phyloP scores from a whole-genome alignment of 2,888 invertebrate species.

The Caenorhabditis plicata region DNA sequence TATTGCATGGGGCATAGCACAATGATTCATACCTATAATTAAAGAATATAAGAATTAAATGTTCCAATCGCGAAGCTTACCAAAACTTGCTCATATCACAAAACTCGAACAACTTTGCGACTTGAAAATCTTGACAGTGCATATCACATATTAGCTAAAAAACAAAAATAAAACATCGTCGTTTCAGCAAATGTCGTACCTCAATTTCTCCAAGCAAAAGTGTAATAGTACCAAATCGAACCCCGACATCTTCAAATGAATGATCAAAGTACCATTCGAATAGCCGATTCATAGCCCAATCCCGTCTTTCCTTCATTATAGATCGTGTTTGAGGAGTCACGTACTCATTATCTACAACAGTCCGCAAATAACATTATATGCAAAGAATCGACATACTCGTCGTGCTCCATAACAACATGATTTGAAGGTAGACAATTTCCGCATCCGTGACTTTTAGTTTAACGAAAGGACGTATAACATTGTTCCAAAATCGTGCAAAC shows the following conservation, averaged over 20 bases:
- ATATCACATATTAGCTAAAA: conserved; percentile 50
- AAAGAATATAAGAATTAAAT: too few relatives aligned
- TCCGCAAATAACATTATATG: not conserved
- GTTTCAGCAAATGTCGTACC: too few relatives aligned
- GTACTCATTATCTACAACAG: conserved; percentile 42
- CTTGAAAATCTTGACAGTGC: conserved; percentile 59
- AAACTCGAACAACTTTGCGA: conserved; percentile 63
- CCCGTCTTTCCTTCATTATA: conserved; percentile 41
- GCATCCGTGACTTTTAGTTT: conserved; percentile 55
- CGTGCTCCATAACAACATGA: conserved; percentile 55
- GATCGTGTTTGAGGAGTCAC: conserved; percentile 38
- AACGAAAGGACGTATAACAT: conserved; percentile 55
- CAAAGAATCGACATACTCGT: conserved; percentile 28
- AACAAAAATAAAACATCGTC: not conserved
- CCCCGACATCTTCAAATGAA: conserved; percentile 36
- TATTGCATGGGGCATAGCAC: conserved; percentile 37
- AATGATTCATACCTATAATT: conserved; percentile 36
- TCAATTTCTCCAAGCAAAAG: conserved; percentile 57
- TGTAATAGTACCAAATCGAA: conserved; percentile 55
- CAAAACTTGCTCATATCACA: conserved; percentile 57
- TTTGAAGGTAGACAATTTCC: conserved; percentile 59
- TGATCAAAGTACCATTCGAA: conserved; percentile 44
- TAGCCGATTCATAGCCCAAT: conserved; percentile 53
- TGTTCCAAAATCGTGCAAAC: conserved; percentile 53
- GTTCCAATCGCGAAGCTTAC: too few relatives aligned